phyloP scores from a whole-genome alignment of 2,888 invertebrate genomes.

The Autographa pulchrina region DNA sequence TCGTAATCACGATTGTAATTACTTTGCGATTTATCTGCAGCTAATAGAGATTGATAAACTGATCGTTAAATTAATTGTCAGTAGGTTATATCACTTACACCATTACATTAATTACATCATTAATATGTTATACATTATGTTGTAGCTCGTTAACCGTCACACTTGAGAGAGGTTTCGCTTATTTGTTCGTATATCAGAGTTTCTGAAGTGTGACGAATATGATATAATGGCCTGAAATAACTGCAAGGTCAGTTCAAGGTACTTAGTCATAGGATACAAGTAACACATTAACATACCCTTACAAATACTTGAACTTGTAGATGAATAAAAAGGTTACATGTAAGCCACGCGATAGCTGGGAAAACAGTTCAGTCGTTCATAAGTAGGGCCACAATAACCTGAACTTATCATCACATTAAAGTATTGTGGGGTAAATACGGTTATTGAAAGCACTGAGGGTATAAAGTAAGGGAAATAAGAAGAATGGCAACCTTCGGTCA shows the following conservation, averaged over 20 bases:
- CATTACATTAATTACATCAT: not conserved
- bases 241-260: constrained; percentile 43
- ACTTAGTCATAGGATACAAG: not conserved
- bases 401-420: no score
- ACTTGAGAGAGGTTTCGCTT: constrained; percentile 47
- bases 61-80: not conserved
- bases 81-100: not conserved
- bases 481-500: no score
- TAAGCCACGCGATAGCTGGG: no score
- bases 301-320: not conserved
- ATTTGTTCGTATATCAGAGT: constrained; percentile 33
- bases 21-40: not conserved
- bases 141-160: constrained; percentile 38
- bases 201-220: constrained; percentile 49
- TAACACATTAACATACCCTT: not conserved
- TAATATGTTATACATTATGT: constrained; percentile 14
- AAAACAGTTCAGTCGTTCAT: no score
- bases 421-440: no score
- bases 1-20: not conserved
- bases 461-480: no score
- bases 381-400: no score
- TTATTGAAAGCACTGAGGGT: no score
- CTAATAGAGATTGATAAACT: not conserved
- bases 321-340: not conserved
- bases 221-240: constrained; percentile 43